Evolutionary conservation across 2,888 invertebrate species (phyloP), one percentile per base, ranked within the genome.

Genomic region (Drosophila meridionalis): DNA sequence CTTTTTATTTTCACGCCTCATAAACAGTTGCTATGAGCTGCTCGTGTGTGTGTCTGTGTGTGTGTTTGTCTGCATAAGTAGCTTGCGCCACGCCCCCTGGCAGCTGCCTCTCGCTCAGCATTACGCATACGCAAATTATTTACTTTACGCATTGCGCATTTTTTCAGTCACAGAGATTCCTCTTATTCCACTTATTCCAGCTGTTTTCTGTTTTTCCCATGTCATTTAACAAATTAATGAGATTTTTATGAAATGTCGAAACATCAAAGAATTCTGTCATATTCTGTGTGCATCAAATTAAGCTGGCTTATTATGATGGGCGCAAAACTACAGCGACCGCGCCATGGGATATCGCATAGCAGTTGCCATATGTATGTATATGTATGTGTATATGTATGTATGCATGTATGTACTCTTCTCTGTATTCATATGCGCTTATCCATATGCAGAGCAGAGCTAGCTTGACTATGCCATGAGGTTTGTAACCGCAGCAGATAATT

Each of bases 151-250:
- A 60, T 61, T 69, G 45, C 61, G 64, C 38, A 62, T 64, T 72
- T 61, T 62, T 69, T 58, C 50, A 57, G 50, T 45, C 30, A 64
- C 45, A 73, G 34, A 66, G 64, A 55, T 68, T 56, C 47, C 52
- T 53, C 56, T 48, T 30, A 12, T 53, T 50, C 14, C 36, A 4
- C 38, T 34, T 20, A 38, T n/a, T 48, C 36, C 34, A 52, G 32
- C 50, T 20, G 50, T 50, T 32, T 50, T 2, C 32, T 52, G 7
- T 40, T 20, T 56, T 53, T 20, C 38, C 2, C n/a, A 45, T 58
- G 38, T 58, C 63, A 72, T 73, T 63, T 72, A 76, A 69, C 66
- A 79, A 79, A 82, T 71, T 87, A 83, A 83, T 83, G 79, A 77
- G 84, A 66, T 67, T 78, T 82, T 83, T 83, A 71, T 80, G 74